Percentiles rank a stretch among this genome's conserved stretches.
phyloP scores from a whole-genome alignment of 1,140 invertebrate species.

The Aphelinus certus region DNA sequence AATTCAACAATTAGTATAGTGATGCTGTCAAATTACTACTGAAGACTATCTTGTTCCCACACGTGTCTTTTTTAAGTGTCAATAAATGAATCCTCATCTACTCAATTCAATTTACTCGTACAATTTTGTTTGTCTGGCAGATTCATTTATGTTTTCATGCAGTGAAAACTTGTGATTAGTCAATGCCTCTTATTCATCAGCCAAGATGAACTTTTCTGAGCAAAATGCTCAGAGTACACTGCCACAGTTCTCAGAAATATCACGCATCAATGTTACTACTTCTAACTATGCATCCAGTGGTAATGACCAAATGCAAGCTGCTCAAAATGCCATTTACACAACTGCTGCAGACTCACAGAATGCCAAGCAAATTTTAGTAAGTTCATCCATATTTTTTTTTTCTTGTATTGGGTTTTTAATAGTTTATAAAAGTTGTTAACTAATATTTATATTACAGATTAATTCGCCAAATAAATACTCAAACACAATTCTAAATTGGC shows the following conservation, averaged over 20 bases:
- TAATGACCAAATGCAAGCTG: conserved; percentile 44
- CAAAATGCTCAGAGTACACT: conserved; percentile 51
- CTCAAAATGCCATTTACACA: conserved; percentile 53
- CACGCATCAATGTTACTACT: conserved; percentile 46
- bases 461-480: conserved; percentile 58
- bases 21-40: too few relatives aligned
- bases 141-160: too few relatives aligned
- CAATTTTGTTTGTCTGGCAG: too few relatives aligned
- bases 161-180: too few relatives aligned
- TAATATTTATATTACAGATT: conserved; percentile 43
- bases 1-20: too few relatives aligned
- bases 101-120: too few relatives aligned
- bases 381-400: conserved; percentile 19
- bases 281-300: conserved; percentile 47
- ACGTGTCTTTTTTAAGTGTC: too few relatives aligned
- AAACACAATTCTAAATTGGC: conserved; percentile 56
- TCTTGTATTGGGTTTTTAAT: not conserved
- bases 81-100: too few relatives aligned
- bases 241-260: conserved; percentile 60
- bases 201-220: conserved; percentile 59
- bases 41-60: too few relatives aligned
- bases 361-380: conserved; percentile 55
- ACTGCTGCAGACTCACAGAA: conserved; percentile 49
- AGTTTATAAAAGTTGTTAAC: not conserved
- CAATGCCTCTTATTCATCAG: not conserved